A percentile compares a stretch with the other conserved stretches of the same genome.
Evolutionary conservation across 2,888 invertebrate species (phyloP).

Genomic region (Tetragonula carbonaria): DNA sequence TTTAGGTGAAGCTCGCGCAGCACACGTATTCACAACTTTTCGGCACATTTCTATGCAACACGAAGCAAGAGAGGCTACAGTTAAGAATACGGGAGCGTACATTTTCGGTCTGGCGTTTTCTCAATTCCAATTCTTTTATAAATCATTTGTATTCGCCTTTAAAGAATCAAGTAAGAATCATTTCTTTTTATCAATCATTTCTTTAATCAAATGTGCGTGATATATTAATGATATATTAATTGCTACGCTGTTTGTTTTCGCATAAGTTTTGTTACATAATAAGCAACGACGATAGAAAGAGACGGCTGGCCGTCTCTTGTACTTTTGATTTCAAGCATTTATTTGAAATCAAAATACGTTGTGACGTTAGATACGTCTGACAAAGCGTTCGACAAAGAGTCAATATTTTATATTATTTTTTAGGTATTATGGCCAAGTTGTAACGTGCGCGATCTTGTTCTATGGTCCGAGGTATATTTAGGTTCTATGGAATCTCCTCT

Average conservation of each 20-base stretch:
- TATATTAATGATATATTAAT: too few relatives aligned
- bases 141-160: slow-evolving; percentile 92
- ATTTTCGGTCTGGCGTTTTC: slow-evolving; percentile 95
- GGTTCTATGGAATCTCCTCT: slow-evolving; percentile 84
- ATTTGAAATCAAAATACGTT: not conserved
- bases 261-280: not conserved
- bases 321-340: not conserved
- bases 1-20: slow-evolving; percentile 96
- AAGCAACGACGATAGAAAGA: not conserved
- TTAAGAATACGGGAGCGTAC: slow-evolving; percentile 88
- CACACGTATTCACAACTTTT: slow-evolving; percentile 98
- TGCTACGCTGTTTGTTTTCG: not conserved
- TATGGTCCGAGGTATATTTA: slow-evolving; percentile 95
- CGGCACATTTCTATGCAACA: slow-evolving; percentile 98
- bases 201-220: not conserved
- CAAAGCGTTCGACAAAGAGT: not conserved
- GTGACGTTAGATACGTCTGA: too few relatives aligned
- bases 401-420: not conserved
- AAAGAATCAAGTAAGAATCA: slow-evolving; percentile 84
- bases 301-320: not conserved
- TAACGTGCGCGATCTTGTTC: slow-evolving; percentile 91
- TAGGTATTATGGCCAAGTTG: slow-evolving; percentile 95
- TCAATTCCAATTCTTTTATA: slow-evolving; percentile 91
- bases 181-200: not conserved
- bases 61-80: slow-evolving; percentile 89